These are phyloP conservation scores for Kryptopterus vitreolus DNA, from an alignment of 2,797 vertebrate species.

Conservation along the genomic window DNA sequence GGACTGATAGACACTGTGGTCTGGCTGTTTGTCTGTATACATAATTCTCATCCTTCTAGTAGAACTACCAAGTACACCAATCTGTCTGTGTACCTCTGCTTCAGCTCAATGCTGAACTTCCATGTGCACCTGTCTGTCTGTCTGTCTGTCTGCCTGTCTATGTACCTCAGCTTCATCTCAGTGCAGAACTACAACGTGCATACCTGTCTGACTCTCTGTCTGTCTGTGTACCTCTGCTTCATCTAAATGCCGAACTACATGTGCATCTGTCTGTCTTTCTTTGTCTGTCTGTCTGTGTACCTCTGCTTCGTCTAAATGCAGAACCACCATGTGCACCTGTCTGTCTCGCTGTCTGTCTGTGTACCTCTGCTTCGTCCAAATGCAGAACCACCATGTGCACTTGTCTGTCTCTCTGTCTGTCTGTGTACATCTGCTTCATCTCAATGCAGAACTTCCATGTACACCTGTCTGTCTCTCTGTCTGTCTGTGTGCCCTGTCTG, in stretches of 20 bases:
- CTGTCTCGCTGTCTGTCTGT: conserved; percentile 50
- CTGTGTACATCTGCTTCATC: conserved; percentile 73
- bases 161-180: background rate
- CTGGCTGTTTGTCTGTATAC: conserved; percentile 81
- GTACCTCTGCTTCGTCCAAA: no score
- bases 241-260: no score
- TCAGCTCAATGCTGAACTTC: no score
- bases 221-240: no score
- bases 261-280: background rate
- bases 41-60: background rate
- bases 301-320: conserved; percentile 78
- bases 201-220: background rate
- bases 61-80: no score
- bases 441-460: no score
- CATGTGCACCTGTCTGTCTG: background rate
- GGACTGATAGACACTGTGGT: no score
- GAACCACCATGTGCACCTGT: conserved; percentile 68
- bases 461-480: background rate
- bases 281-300: background rate
- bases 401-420: background rate
- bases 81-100: background rate
- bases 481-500: background rate
- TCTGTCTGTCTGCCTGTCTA: background rate
- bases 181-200: background rate
- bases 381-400: conserved; percentile 47